A percentile compares a stretch with the other conserved stretches of the same genome.
Conservation (phyloP, 2,113 vertebrate species). For the Amphiprion percula region DNA sequence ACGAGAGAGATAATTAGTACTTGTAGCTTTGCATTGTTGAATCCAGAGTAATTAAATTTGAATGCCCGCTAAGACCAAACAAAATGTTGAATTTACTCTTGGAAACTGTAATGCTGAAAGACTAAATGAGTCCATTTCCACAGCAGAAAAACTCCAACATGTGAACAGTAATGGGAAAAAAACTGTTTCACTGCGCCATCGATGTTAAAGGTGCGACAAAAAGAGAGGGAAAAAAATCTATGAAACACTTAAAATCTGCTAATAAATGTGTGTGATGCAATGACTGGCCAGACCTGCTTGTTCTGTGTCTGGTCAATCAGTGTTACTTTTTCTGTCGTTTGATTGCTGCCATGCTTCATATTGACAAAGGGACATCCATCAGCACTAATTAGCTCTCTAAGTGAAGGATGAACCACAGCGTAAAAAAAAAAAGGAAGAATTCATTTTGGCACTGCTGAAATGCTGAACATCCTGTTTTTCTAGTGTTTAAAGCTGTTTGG, state of each 20-base stretch:
- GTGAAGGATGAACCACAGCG: slow-evolving; percentile 12
- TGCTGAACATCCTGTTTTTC: background rate
- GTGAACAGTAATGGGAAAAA: slow-evolving; percentile 34
- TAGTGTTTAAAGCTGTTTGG: background rate
- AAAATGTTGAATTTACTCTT: slow-evolving; percentile 15
- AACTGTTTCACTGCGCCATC: slow-evolving; percentile 36
- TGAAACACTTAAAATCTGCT: slow-evolving; percentile 10
- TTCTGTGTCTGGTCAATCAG: slow-evolving; percentile 39
- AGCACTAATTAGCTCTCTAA: slow-evolving; percentile 54
- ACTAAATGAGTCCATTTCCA: slow-evolving; percentile 35
- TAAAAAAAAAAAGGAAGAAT: background rate
- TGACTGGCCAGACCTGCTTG: slow-evolving; percentile 17
- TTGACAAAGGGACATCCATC: slow-evolving; percentile 63
- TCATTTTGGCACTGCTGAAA: slow-evolving; percentile 1
- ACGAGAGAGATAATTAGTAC: background rate
- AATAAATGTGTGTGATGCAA: background rate
- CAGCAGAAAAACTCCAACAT: slow-evolving; percentile 25
- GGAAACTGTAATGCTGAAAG: background rate
- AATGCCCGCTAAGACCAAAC: background rate
- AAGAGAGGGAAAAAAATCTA: background rate
- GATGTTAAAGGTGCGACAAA: background rate
- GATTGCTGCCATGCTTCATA: slow-evolving; percentile 48
- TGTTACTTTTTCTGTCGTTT: slow-evolving; percentile 40
- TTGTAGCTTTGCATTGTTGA: background rate
- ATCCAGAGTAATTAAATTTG: slow-evolving; percentile 3